Conservation (phyloP, 2,113 vertebrate genomes). For the Mellivora capensis region DNA sequence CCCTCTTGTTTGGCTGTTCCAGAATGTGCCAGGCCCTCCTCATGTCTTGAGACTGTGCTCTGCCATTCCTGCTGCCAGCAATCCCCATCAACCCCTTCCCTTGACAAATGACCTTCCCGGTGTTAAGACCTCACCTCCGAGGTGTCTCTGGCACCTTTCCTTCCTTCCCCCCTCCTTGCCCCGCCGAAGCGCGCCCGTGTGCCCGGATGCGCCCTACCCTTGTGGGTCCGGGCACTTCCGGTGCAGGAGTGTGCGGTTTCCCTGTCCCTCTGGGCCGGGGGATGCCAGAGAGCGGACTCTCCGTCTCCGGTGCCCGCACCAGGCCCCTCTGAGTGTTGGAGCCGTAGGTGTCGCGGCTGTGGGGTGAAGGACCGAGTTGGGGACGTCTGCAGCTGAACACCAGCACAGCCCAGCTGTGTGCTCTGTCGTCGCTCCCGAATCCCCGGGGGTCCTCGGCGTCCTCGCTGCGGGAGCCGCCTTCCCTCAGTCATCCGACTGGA, state of each 20-base stretch:
- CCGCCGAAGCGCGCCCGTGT: neutral
- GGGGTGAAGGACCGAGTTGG: neutral
- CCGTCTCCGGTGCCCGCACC: neutral
- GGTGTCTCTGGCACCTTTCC: neutral
- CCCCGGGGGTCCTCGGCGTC: neutral
- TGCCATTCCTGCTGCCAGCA: neutral
- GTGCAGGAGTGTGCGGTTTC: too few relatives aligned
- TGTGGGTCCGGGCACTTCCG: neutral
- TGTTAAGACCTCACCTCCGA: neutral
- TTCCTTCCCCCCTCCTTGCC: neutral
- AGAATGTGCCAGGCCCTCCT: neutral
- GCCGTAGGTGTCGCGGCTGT: neutral
- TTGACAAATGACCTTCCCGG: neutral
- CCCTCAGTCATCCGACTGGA: rapidly evolving
- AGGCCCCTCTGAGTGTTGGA: neutral
- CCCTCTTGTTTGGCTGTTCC: neutral
- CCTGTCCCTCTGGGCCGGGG: neutral
- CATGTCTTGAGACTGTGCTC: neutral
- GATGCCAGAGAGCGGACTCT: neutral
- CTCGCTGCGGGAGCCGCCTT: too few relatives aligned
- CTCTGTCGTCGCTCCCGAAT: neutral
- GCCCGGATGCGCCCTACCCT: neutral
- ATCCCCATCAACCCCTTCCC: neutral
- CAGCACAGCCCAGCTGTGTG: neutral
- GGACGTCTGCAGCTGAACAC: neutral